Evolutionary conservation across 2,888 invertebrate genomes (phyloP).

Genomic region (Aleiodes leptofemur): DNA sequence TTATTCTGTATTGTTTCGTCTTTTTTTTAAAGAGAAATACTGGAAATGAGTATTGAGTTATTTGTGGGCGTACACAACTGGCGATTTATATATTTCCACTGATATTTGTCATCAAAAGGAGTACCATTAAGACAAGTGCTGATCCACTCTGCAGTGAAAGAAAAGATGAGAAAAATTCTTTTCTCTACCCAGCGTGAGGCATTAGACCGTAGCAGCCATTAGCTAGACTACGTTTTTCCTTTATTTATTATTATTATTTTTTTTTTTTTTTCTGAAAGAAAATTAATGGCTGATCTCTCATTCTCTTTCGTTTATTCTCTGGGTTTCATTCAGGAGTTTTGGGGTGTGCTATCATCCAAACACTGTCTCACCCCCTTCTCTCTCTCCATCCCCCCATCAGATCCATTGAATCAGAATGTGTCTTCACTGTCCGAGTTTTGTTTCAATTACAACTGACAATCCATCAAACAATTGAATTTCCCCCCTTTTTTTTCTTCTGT

Average conservation of each 20-base stretch:
- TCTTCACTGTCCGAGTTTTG: constrained; percentile 27
- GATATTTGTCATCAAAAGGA: constrained; percentile 75
- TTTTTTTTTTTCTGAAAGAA: constrained; percentile 69
- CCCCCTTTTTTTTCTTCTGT: constrained; percentile 38
- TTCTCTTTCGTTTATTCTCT: constrained; percentile 40
- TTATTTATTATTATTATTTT: too few species aligned
- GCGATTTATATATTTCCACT: constrained; percentile 75
- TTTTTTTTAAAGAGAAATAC: neutral
- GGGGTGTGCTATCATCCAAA: constrained; percentile 19
- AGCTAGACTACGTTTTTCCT: constrained; percentile 66
- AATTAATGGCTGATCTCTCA: constrained; percentile 72
- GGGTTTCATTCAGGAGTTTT: constrained; percentile 24
- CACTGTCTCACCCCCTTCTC: neutral
- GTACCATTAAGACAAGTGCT: constrained; percentile 72
- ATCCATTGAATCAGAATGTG: constrained; percentile 16
- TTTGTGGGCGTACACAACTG: constrained; percentile 53
- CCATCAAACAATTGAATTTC: constrained; percentile 48
- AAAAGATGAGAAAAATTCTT: constrained; percentile 47
- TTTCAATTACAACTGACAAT: constrained; percentile 15
- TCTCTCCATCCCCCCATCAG: neutral
- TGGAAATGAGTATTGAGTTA: constrained; percentile 51
- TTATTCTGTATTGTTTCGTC: too few species aligned
- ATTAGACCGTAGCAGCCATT: constrained; percentile 74
- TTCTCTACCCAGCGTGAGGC: constrained; percentile 72
- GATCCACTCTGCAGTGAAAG: constrained; percentile 60